Base-by-base conservation (phyloP, 2,113 vertebrate genomes). In the Eira barbara region DNA sequence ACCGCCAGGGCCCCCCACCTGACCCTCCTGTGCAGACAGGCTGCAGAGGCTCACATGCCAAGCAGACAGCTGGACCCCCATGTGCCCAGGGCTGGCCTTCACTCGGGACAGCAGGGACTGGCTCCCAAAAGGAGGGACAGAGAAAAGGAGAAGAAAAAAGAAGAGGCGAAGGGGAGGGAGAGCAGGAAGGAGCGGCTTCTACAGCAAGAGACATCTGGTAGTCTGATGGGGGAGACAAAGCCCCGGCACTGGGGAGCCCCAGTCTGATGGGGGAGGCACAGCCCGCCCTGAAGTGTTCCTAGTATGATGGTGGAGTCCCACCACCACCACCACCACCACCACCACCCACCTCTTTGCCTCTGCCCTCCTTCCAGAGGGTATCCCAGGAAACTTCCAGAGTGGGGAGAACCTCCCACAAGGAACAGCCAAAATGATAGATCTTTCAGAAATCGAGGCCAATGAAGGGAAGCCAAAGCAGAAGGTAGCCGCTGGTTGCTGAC, bases 261-360 rank as follows among this genome's bases (percentile, higher is more conserved):
- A 45, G 17, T 55, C 69, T 59, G 20, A 59, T 2, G 23, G 31
- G 5, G 29, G 80, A 74, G 63, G 7, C 86, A 31, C 1, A 47
- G 10, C 55, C 25, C 7, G 25, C 15, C 12, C 42, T 1, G 55
- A 47, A 45, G 29, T 21, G 10, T 15, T 21, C 67, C 59, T n/a
- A 4, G 1, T 10, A 49, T 2, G 27, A 31, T 0, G 10, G 45
- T 2, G 20, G 63, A 86, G 73, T 0, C 49, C 9, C 25, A 31
- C 52, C 21, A 17, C 5, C 76, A 29, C 15, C 42, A 8, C 59
- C 59, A 4, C 59, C 59, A 2, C 0, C 11, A 4, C n/a, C 87
- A 3, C 23, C 88, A 6, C n/a, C 42, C 20, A 14, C 63, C 12
- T 52, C 59, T 69, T n/a, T 69, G 67, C 49, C 25, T 57, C 78